These are phyloP conservation scores for Coregonus clupeaformis DNA, from an alignment of 2,113 vertebrate species.

Conservation along the genomic window DNA sequence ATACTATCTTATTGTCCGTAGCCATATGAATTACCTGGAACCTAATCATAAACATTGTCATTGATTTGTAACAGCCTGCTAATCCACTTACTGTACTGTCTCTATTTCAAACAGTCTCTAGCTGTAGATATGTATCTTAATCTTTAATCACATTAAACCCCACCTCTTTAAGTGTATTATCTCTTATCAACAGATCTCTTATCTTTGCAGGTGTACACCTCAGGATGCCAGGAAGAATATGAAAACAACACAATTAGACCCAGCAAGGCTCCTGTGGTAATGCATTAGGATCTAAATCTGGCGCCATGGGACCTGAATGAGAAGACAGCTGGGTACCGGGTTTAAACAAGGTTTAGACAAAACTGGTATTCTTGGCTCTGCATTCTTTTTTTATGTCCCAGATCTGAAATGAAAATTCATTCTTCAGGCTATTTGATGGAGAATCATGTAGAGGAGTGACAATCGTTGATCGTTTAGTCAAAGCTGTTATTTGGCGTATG, in stretches of 20 bases:
- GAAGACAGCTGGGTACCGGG: background rate
- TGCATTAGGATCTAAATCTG: background rate
- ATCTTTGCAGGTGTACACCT: slow-evolving; percentile 31
- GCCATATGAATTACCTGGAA: background rate
- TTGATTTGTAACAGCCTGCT: background rate
- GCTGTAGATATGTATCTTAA: slow-evolving; percentile 35
- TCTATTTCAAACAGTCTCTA: background rate
- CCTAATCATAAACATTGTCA: background rate
- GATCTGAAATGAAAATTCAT: background rate
- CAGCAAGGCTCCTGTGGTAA: slow-evolving; percentile 7
- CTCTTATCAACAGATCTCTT: slow-evolving; percentile 2
- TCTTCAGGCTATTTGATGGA: background rate
- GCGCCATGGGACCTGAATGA: background rate
- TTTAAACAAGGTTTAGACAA: background rate
- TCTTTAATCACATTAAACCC: slow-evolving; percentile 30
- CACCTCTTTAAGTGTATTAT: slow-evolving; percentile 37
- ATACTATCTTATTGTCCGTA: no score
- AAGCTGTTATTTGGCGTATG: background rate
- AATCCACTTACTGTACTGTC: background rate
- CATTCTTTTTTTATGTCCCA: background rate
- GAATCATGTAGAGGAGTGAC: background rate
- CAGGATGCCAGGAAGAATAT: slow-evolving; percentile 10
- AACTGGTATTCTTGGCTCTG: background rate
- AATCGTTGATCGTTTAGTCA: background rate
- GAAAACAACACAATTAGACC: slow-evolving; percentile 19